phyloP scores from a whole-genome alignment of 2,797 vertebrate genomes.

The Manis pentadactyla region DNA sequence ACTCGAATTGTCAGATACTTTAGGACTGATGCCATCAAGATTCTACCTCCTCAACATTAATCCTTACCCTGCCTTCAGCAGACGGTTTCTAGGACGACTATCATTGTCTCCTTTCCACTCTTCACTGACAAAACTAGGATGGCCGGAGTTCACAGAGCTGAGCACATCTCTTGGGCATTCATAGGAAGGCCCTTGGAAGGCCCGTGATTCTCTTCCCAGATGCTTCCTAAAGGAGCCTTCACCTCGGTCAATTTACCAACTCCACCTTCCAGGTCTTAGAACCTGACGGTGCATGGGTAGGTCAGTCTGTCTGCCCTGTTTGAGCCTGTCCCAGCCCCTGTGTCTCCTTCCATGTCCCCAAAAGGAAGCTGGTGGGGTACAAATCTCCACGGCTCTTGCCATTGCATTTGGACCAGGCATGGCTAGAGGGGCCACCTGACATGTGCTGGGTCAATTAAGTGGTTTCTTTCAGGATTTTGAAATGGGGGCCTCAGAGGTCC shows the following conservation, averaged over 20 bases:
- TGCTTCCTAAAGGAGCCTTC: neutral
- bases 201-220: neutral
- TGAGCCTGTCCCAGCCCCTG: neutral
- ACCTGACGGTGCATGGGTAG: neutral
- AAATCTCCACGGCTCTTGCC: neutral
- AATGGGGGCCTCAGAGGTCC: neutral
- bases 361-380: neutral
- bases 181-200: neutral
- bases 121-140: neutral
- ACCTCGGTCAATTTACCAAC: neutral
- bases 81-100: neutral
- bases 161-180: neutral
- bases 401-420: neutral
- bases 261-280: neutral
- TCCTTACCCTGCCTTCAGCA: neutral
- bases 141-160: neutral
- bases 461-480: neutral
- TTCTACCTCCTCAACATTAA: too few relatives aligned
- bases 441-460: neutral
- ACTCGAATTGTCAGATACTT: neutral
- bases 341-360: neutral
- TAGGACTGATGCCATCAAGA: neutral
- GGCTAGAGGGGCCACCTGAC: too few relatives aligned
- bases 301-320: neutral
- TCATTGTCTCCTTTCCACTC: neutral